Evolutionary conservation across 2,888 invertebrate species (phyloP), one percentile per base, ranked within the genome.

Genomic region (Idaea aversata): DNA sequence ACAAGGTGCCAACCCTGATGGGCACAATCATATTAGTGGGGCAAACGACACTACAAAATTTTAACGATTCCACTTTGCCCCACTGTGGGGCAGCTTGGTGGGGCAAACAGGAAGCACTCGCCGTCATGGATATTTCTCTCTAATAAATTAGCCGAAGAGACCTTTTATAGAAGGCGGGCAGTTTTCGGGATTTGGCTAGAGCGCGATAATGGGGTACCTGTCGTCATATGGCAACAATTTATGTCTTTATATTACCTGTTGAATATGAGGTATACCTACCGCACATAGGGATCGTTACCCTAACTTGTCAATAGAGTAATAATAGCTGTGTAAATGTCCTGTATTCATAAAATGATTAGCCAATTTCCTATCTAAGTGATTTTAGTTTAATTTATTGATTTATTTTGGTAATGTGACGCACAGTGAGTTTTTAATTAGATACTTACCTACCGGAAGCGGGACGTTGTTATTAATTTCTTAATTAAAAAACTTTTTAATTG

Each of bases 161-260:
- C 81, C 85, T 81, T 83, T 83, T 80, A 78, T 82, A 78, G 75
- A 80, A 76, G 77, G 79, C 77, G 76, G 80, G 74, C 80, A 79
- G 79, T 80, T 80, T 81, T 79, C 78, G 84, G 85, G 83, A 81
- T 82, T 84, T 78, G 81, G 82, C 77, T 76, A 79, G 77, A 76
- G 77, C 68, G 79, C 78, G 87, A 84, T 86, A 87, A 86, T 84
- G 77, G 82, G 81, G 76, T 79, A 82, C 84, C 80, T 83, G 85
- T 85, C 86, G 81, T 83, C 85, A 79, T 81, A 77, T 77, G 78
- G 73, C 75, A 72, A 73, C 75, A 77, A 77, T 79, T 82, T 80
- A 79, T 82, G 77, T 78, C 69, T 71, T 75, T 59, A 84, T 82
- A 84, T 82, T 83, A 84, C 85, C 82, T 86, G 84, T 85, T 86